Evolutionary conservation across 2,888 invertebrate genomes (phyloP), one percentile per base, ranked within the genome.

Genomic region (Campoplex capitator): DNA sequence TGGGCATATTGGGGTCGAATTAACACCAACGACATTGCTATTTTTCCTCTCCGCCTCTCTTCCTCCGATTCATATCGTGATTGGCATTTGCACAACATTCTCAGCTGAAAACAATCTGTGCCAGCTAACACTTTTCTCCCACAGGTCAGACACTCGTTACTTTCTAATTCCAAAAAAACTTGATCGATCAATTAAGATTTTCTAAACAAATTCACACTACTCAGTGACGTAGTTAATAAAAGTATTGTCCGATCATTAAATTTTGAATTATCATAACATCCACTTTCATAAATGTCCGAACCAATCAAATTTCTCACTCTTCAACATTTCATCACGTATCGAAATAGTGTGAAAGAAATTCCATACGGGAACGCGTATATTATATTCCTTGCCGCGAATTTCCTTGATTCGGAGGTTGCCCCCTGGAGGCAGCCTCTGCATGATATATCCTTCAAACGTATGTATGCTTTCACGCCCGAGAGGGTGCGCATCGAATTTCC

Each of bases 1-100:
- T 87, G 89, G 90, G 92, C 92, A 92, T 93, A 92, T 68, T 92
- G 90, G 93, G 91, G 91, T 91, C 91, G 91, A 91, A 90, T 92
- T 91, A 90, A 91, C 90, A 88, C 89, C 89, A 90, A 90, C 92
- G 91, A 92, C 91, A 92, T 91, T 91, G 90, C 32, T n/a, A 38
- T 54, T 73, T 48, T 91, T 92, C 91, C 92, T 91, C 88, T 3
- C 42, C 8, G 23, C 18, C 23, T 45, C 23, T 38, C 28, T 8
- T 23, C 38, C 16, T 16, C 58, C 8, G 45, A 9, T 90, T 86
- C 88, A 89, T 83, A 81, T 89, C 89, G 90, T 91, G 93, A 93
- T 93, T 92, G 91, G 89, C 92, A 93, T 93, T 93, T 91, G 90
- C 91, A 92, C 91, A 90, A 6, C 13, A 77, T n/a, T 8, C 35